Base-by-base conservation (phyloP, 2,888 invertebrate genomes). In the Acleris sparsana region DNA sequence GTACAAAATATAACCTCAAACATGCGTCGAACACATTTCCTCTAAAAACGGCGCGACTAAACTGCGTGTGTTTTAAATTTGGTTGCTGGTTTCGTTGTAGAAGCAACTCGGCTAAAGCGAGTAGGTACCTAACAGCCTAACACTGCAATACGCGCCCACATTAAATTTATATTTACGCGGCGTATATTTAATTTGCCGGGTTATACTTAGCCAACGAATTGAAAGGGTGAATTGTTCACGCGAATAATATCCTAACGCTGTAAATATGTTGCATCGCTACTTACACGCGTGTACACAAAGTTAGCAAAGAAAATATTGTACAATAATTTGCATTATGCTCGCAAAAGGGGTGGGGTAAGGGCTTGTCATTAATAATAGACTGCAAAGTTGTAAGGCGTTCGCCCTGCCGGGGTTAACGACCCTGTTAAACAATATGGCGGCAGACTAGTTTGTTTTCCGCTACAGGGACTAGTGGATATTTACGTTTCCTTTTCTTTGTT, bases 311-410 rank as follows among this genome's bases (percentile, higher is more conserved):
- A 86, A 88, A 89, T 88, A 87, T 87, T 80, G 86, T 80, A 82
- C 82, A 87, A 85, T 85, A 87, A 90, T 91, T 91, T 89, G 88
- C 89, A 89, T 91, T 85, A 85, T 80, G 87, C 84, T 85, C 80
- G 83, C 80, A 79, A 72, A 72, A 78, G 83, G 83, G 87, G 88
- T 83, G 88, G 84, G 80, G 83, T 80, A 80, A 85, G 84, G 84
- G 86, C 79, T 85, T 82, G 87, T 89, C 89, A 89, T 92, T 92
- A 92, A 90, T 92, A 92, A 92, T 90, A 89, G 85, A 92, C 85
- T 77, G 80, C 78, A 83, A 87, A 88, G 84, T 86, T 86, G 80
- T 80, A 85, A 89, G 89, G 91, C 87, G 88, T 80, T 79, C 79
- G 82, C 86, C 87, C 88, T 86, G 72, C 74, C 74, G 82, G 79